A percentile compares a stretch with the other conserved stretches of the same genome.
These are phyloP conservation scores for Rhabdomys dilectus DNA, from an alignment of 2,113 vertebrate species.

Conservation along the genomic window DNA sequence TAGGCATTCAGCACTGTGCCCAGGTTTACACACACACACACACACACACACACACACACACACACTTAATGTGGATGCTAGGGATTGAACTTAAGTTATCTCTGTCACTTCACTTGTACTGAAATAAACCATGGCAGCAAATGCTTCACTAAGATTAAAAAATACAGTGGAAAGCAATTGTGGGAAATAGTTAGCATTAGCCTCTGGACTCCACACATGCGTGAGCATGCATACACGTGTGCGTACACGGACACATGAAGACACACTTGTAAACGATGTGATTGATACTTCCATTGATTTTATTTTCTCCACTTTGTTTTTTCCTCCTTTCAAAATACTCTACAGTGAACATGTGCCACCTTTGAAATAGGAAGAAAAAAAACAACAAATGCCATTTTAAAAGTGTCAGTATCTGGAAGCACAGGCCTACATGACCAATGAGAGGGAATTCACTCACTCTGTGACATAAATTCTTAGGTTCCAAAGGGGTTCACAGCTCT, in stretches of 20 bases:
- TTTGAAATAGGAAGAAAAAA: not conserved
- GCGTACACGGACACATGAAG: too few species aligned
- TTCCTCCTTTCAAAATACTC: not conserved
- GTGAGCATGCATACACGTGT: too few species aligned
- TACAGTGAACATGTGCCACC: not conserved
- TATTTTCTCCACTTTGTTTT: not conserved
- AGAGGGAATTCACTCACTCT: conserved; percentile 8
- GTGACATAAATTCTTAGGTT: conserved; percentile 43
- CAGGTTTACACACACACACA: not conserved
- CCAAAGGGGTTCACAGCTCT: conserved; percentile 58
- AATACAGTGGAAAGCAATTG: not conserved
- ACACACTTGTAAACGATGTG: too few species aligned
- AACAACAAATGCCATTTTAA: not conserved
- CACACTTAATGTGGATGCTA: not conserved
- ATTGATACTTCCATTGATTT: not conserved
- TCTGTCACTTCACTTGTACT: not conserved
- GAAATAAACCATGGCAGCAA: not conserved
- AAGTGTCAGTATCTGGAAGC: not conserved
- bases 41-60: not conserved
- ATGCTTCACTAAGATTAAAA: not conserved
- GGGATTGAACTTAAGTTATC: not conserved
- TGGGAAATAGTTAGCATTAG: not conserved
- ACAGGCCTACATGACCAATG: not conserved
- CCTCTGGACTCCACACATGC: not conserved
- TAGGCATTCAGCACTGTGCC: not conserved